Evolutionary conservation across 2,113 vertebrate genomes (phyloP), one percentile per base, ranked within the genome.

Genomic region (Chinchilla lanigera): DNA sequence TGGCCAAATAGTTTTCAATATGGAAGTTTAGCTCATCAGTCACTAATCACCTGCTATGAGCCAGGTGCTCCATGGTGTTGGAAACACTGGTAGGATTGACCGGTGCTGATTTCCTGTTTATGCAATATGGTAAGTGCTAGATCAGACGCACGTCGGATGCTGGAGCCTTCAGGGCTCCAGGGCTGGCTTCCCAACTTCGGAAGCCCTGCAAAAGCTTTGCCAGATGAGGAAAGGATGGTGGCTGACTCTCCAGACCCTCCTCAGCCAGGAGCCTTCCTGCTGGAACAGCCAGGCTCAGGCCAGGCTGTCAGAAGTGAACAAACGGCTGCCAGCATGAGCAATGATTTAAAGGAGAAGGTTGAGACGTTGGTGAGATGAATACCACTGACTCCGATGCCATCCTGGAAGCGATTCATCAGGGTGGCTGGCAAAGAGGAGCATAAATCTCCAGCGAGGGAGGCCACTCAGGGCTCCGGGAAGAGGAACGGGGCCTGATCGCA

Each of bases 361-460:
- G 97, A 98, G 95, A 95, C 63, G 20, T 80, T 38, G 30, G 94
- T 69, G 90, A 98, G 98, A 98, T 98, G 93, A 98, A 98, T 97
- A 92, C n/a, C 35, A 35, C 87, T 17, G 97, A 96, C 93, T 98
- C 38, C 7, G 26, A 94, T 7, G 3, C 90, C 95, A 67, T 16
- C 85, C 94, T 97, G 96, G 97, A 96, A 94, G 93, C 33, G 19
- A 98, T 98, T 97, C 97, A 97, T 98, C 97, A 96, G 93, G 89
- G 1, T 0, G 0, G 94, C 91, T 16, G 95, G 97, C 95, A 94
- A 97, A 90, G 97, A 83, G 54, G 92, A 41, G 88, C 78, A 71
- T 94, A 71, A 97, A 97, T 95, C 80, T 38, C 0, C 83, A 84
- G 84, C 0, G 88, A 91, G 95, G 0, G 41, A 81, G 94, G 60